These are phyloP conservation scores for Ageneiosus marmoratus DNA, from an alignment of 2,113 vertebrate genomes.

Conservation along the genomic window DNA sequence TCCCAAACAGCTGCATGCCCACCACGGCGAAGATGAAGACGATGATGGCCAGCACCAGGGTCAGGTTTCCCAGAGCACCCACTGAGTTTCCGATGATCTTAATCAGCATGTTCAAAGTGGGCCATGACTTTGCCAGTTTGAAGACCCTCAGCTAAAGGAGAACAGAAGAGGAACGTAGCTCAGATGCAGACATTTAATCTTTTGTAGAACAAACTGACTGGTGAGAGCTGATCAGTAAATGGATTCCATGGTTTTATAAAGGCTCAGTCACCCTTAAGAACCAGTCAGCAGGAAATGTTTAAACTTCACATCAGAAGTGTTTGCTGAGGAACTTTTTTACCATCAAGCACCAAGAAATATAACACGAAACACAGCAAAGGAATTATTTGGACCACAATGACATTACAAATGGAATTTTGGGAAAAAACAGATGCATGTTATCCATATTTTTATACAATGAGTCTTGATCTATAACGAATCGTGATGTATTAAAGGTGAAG, in stretches of 20 bases:
- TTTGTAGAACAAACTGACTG: not conserved
- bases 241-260: not conserved
- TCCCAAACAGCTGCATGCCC: conserved; percentile 99
- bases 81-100: conserved; percentile 99
- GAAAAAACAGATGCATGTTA: not conserved
- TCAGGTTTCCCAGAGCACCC: conserved; percentile 95
- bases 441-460: too few species aligned
- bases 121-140: conserved; percentile 98
- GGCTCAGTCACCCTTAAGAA: not conserved
- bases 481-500: not conserved
- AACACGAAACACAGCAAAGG: too few species aligned
- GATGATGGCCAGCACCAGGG: conserved; percentile 97
- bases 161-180: not conserved
- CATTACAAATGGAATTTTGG: not conserved
- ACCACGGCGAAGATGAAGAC: conserved; percentile 99
- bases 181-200: not conserved
- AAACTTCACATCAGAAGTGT: not conserved
- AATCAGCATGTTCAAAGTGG: conserved; percentile 98
- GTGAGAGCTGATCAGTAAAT: not conserved
- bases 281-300: not conserved
- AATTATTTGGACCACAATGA: not conserved
- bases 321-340: not conserved
- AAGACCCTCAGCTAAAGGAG: conserved; percentile 90
- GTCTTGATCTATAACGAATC: not conserved
- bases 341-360: too few species aligned